Conservation (phyloP, 1,140 invertebrate genomes). For the Bombus polaris region DNA sequence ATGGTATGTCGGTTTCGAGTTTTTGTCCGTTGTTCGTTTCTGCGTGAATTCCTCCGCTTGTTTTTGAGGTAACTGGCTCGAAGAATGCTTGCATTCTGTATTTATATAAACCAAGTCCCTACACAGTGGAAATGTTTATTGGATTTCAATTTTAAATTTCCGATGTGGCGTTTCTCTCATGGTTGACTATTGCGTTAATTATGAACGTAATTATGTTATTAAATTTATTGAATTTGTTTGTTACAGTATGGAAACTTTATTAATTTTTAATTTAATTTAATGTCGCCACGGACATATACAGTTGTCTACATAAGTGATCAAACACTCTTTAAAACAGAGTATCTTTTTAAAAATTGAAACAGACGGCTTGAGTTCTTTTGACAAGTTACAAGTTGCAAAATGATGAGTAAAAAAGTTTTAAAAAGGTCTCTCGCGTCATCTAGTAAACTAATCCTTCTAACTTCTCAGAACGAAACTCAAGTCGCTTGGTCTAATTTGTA, state of each 20-base stretch:
- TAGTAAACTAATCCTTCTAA: too few species aligned
- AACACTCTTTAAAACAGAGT: too few species aligned
- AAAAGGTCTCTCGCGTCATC: too few species aligned
- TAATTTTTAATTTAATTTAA: background rate
- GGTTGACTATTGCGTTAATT: background rate
- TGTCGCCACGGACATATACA: background rate
- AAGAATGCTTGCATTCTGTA: background rate
- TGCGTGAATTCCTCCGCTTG: background rate
- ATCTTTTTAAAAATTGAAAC: too few species aligned
- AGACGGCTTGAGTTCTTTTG: too few species aligned
- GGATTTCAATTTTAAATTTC: background rate
- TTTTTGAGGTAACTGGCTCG: background rate
- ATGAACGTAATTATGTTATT: background rate
- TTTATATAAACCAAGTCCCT: background rate
- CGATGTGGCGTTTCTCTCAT: background rate
- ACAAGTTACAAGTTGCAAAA: too few species aligned
- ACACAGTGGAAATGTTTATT: background rate
- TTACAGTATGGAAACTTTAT: background rate
- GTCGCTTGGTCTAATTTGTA: too few species aligned
- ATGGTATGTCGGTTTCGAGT: background rate
- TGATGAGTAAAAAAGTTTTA: too few species aligned
- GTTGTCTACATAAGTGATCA: too few species aligned
- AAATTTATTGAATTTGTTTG: background rate
- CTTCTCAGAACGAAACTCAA: too few species aligned
- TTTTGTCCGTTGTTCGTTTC: background rate